These are phyloP conservation scores for Torymus tubicola DNA, from an alignment of 2,888 invertebrate genomes.

Conservation along the genomic window DNA sequence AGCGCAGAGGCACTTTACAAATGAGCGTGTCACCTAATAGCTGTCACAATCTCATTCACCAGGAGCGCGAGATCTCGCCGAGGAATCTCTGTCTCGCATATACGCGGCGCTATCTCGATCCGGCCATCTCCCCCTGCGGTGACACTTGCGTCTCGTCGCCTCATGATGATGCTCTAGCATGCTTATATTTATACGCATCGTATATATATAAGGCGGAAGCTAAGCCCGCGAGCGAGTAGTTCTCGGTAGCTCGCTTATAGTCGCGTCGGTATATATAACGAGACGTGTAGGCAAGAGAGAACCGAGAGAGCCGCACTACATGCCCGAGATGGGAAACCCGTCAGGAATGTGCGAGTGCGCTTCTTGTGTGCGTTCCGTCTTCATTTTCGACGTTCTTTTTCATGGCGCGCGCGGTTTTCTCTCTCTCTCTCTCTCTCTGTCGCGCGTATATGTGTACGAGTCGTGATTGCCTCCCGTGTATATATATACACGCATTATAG, in stretches of 20 bases:
- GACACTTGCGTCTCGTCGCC: slow-evolving; percentile 30
- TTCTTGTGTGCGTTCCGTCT: background rate
- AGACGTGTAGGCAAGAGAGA: background rate
- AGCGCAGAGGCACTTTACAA: background rate
- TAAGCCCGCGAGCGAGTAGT: too few relatives aligned
- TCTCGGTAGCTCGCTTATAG: too few relatives aligned
- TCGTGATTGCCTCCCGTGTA: too few relatives aligned
- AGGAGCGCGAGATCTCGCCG: slow-evolving; percentile 13
- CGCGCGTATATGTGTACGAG: too few relatives aligned
- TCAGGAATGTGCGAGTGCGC: too few relatives aligned
- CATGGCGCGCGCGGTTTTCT: too few relatives aligned
- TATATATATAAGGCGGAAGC: too few relatives aligned
- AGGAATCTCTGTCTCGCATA: background rate
- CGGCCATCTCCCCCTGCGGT: background rate
- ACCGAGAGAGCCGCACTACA: background rate
- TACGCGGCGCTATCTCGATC: background rate
- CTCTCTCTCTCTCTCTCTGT: too few relatives aligned
- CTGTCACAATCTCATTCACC: slow-evolving; percentile 33
- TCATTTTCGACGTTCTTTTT: slow-evolving; percentile 22
- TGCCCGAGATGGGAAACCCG: slow-evolving; percentile 29
- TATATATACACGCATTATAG: too few relatives aligned
- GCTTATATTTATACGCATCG: too few relatives aligned
- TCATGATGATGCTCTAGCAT: too few relatives aligned
- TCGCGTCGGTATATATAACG: background rate
- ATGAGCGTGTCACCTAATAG: slow-evolving; percentile 20